A percentile compares a stretch with the other conserved stretches of the same genome.
phyloP scores from a whole-genome alignment of 2,113 vertebrate species.

The Atrichornis clamosus region DNA sequence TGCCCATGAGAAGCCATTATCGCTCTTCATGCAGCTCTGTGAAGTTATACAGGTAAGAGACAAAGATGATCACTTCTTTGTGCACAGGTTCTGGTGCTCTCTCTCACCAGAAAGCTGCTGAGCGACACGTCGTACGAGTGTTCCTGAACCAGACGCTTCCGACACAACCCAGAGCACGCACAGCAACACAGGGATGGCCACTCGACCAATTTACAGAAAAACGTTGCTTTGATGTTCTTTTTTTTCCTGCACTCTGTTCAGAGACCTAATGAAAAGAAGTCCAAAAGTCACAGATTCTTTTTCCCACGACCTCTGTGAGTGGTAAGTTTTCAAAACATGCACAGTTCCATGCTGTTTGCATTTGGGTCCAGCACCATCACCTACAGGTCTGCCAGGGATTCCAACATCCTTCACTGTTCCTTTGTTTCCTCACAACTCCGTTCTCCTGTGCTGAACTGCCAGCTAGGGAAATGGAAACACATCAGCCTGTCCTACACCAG shows the following conservation, averaged over 20 bases:
- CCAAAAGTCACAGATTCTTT: not conserved
- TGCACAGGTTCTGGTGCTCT: not conserved
- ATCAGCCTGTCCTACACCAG: not conserved
- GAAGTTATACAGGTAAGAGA: not conserved
- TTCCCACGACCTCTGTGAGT: rapidly evolving
- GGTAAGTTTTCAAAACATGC: not conserved
- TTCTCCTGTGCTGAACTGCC: not conserved
- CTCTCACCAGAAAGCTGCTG: not conserved
- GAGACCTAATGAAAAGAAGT: not conserved
- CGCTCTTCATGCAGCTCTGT: not conserved
- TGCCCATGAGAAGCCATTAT: not conserved
- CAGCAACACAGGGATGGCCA: not conserved
- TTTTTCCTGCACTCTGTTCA: not conserved
- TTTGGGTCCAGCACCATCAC: not conserved
- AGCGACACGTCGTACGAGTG: not conserved
- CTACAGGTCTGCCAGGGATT: not conserved
- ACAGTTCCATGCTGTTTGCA: not conserved
- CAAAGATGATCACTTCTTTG: not conserved
- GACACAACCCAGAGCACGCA: not conserved
- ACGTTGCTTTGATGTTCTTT: not conserved
- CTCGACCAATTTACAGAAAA: not conserved
- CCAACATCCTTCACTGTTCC: not conserved
- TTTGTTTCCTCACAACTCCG: not conserved
- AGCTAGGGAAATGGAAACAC: not conserved
- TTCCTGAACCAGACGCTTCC: not conserved